A percentile compares a stretch with the other conserved stretches of the same genome.
phyloP scores from a whole-genome alignment of 2,888 invertebrate genomes.

The Drosophila leonis region DNA sequence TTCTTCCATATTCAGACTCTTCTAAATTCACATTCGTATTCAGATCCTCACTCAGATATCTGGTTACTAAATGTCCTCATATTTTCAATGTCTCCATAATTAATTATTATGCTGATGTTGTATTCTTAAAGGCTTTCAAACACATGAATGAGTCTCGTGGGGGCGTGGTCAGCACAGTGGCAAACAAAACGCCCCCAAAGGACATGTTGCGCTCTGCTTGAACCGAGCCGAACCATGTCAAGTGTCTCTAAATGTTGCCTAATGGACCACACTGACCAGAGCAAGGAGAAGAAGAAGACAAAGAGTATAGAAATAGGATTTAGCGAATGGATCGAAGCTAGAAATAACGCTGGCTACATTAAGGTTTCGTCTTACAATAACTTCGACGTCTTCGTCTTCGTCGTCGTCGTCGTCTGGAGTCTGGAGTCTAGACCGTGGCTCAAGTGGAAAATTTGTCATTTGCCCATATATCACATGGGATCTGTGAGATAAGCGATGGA shows the following conservation, averaged over 20 bases:
- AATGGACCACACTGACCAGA: constrained; percentile 79
- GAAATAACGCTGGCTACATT: constrained; percentile 54
- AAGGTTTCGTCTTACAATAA: constrained; percentile 70
- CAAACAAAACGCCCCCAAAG: constrained; percentile 71
- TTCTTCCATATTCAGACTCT: background rate
- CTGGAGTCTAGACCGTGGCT: constrained; percentile 39
- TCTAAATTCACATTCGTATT: background rate
- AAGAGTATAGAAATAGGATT: background rate
- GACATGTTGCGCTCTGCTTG: background rate
- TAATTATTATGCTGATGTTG: background rate
- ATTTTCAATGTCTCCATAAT: background rate
- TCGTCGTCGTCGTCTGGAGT: constrained; percentile 50
- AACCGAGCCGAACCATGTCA: constrained; percentile 54
- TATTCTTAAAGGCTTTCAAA: background rate
- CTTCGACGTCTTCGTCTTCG: constrained; percentile 66
- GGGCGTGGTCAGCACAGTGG: constrained; percentile 35
- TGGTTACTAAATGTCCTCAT: background rate
- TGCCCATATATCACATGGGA: constrained; percentile 70
- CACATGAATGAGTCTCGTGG: background rate
- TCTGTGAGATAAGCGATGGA: constrained; percentile 60
- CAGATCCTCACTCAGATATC: background rate
- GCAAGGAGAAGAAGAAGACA: background rate
- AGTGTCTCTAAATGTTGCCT: constrained; percentile 71
- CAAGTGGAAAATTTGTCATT: constrained; percentile 82
- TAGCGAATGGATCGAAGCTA: constrained; percentile 34